Base-by-base conservation (phyloP, 1,140 invertebrate genomes). In the Cyphomyrmex costatus region DNA sequence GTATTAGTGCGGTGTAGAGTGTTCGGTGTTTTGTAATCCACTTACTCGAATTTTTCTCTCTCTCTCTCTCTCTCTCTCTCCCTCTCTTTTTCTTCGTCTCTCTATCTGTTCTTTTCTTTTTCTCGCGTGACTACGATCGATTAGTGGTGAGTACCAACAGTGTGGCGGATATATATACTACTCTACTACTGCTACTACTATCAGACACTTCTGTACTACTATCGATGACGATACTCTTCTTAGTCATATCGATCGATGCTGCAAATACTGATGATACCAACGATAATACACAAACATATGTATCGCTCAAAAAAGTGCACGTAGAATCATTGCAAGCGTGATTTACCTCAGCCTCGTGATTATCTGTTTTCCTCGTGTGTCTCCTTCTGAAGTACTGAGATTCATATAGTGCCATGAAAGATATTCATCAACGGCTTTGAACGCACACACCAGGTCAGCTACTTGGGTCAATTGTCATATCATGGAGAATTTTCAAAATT, bases 1-100 rank as follows among this genome's bases (percentile, higher is more conserved):
- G 94, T 95, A 95, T 95, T 95, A 95, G 95, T 95, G 94, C 93
- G 94, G 93, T 93, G 90, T 92, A 90, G 89, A 92, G 91, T 92
- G 91, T 74, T 85, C 82, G 91, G 91, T 92, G 91, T 89, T 92
- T 91, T 89, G 73, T 83, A 71, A 86, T 79, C 82, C 63, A 70
- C 33, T 60, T 90, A 53, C 51, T 77, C 78, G 85, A 86, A 76
- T 80, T 88, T 42, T 77, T 87, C 60, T 85, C 51, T 92, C 92
- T 93, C 79, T 91, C 89, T 91, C 19, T 87, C 58, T 86, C 49
- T 91, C 90, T 93, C 86, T 42, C 36, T 42, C 3, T 93, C 86
- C 10, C 36, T 42, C 3, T 91, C 88, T 91, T 14, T 87, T 51
- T 79, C 33, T 86, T 58, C 68, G 12, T 88, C 42, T 70, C 16